Conservation (phyloP, 1,140 invertebrate species). For the Pristionchus pacificus region DNA sequence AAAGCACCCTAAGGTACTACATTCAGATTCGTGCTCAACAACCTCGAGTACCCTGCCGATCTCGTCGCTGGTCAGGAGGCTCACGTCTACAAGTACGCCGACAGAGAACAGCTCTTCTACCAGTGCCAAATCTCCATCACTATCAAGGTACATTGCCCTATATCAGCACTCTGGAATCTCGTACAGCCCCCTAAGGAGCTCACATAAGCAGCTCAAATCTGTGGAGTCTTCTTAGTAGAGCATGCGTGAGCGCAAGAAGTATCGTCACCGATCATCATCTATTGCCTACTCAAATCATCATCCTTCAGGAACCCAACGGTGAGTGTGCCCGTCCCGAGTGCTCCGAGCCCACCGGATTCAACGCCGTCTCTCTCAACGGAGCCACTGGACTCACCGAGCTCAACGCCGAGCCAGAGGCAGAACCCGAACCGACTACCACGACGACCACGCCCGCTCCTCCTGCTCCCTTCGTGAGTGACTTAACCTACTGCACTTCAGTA, state of each 20-base stretch:
- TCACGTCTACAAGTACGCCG: constrained; percentile 45
- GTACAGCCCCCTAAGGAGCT: constrained; percentile 49
- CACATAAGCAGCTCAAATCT: no score
- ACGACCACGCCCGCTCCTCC: constrained; percentile 9
- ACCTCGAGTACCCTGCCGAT: constrained; percentile 40
- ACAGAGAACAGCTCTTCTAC: constrained; percentile 37
- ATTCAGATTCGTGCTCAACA: constrained; percentile 35
- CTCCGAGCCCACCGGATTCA: constrained; percentile 36
- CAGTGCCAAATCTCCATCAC: constrained; percentile 43
- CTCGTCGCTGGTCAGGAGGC: constrained; percentile 43
- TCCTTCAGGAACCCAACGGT: constrained; percentile 21
- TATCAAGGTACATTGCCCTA: constrained; percentile 38
- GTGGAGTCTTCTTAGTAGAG: no score
- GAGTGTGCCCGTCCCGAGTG: constrained; percentile 37
- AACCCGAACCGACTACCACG: constrained; percentile 5
- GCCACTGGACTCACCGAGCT: neutral
- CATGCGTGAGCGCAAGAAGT: constrained; percentile 36
- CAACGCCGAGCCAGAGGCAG: no score
- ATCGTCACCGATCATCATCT: neutral
- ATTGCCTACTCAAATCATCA: neutral
- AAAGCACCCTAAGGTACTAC: neutral
- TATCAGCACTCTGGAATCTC: constrained; percentile 34
- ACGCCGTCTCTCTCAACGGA: constrained; percentile 18
- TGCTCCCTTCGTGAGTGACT: constrained; percentile 6
- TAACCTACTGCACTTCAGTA: neutral